These are phyloP conservation scores for Triplophysa rosa DNA, from an alignment of 2,113 vertebrate genomes.

Conservation along the genomic window DNA sequence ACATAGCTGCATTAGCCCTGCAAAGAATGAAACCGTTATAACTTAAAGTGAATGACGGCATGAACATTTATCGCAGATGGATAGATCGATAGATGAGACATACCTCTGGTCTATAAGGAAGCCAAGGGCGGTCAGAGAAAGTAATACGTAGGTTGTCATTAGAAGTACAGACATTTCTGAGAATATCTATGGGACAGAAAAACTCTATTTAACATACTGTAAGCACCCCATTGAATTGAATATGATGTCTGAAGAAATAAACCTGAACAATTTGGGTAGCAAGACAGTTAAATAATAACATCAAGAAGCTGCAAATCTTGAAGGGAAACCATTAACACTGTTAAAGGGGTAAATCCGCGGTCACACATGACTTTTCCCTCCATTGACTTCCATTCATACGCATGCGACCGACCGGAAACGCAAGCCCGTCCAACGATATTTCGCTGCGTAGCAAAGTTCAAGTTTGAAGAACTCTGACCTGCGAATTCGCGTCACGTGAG, in stretches of 20 bases:
- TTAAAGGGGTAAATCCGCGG: too few relatives aligned
- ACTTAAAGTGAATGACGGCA: background rate
- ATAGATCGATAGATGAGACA: conserved; percentile 27
- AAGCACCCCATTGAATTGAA: background rate
- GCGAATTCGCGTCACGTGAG: too few relatives aligned
- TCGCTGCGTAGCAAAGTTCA: too few relatives aligned
- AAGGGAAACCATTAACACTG: background rate
- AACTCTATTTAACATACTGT: background rate
- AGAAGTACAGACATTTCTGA: conserved; percentile 79
- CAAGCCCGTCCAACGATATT: too few relatives aligned
- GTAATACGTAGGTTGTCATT: conserved; percentile 79
- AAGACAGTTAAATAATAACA: background rate
- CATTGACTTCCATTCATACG: too few relatives aligned
- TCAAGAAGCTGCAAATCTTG: background rate
- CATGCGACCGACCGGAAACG: too few relatives aligned
- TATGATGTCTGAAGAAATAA: background rate
- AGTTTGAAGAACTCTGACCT: too few relatives aligned
- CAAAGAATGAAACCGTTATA: background rate
- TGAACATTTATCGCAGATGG: background rate
- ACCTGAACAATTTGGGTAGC: background rate
- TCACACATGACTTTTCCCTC: too few relatives aligned
- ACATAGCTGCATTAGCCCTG: conserved; percentile 72
- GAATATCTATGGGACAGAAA: conserved; percentile 60
- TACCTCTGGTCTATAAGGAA: conserved; percentile 86
- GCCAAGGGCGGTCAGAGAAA: conserved; percentile 85